Base-by-base conservation (phyloP, 2,113 vertebrate genomes). In the Phyllostomus hastatus region DNA sequence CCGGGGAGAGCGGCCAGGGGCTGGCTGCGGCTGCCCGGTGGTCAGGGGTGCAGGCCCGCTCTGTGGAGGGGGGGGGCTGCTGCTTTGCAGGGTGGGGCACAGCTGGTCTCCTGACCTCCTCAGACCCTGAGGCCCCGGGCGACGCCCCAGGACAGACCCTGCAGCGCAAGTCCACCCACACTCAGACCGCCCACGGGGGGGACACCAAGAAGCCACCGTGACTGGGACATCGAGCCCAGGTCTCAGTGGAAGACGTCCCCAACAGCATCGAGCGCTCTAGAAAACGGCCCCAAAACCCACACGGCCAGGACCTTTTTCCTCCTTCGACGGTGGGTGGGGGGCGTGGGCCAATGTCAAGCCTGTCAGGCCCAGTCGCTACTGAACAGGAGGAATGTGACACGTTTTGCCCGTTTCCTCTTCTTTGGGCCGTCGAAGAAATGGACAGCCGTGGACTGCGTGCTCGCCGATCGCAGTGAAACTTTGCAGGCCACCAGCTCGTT, bases 21-120 rank as follows among this genome's bases (percentile, higher is more conserved):
- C 66, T 3, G 9, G 64, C 31, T 28, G 59, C 24, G 66, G 33
- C 66, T 19, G 66, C 66, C n/a, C 9, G n/a, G 10, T 7, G 17
- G n/a, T 69, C n/a, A 14, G 66, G 66, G 66, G n/a, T 19, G 33
- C 66, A 35, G 66, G 33, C 66, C 66, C 1, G 24, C n/a, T n/a
- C 66, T n/a, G n/a, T 3, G 5, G n/a, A 16, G 5, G 4, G 28
- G 38, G 38, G 3, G 38, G 38, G 38, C 97, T 94, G 97, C 97
- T 95, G 95, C 95, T 94, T 86, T 93, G 97, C 97, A 96, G 97
- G 97, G 91, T 95, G 97, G 95, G 95, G 96, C 78, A 97, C 73
- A 82, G 4, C 3, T 1, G 20, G 96, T 80, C 97, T 86, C 41
- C 72, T 0, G 66, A 90, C 92, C 66, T 91, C 95, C 88, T 52